Base-by-base conservation (phyloP, 2,888 invertebrate species). In the Ferrisia virgata region DNA sequence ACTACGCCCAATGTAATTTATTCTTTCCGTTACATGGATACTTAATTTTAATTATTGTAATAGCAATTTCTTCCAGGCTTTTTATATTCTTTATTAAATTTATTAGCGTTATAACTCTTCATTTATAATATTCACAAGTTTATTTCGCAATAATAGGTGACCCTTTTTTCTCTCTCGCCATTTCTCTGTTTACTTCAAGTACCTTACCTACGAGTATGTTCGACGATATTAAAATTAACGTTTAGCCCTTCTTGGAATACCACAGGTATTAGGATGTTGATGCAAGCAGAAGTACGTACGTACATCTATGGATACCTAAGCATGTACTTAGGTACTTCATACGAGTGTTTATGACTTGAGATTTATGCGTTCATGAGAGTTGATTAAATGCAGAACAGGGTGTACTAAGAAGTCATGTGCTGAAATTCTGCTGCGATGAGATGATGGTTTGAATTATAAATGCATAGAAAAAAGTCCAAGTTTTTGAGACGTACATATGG, bases 1-100 rank as follows among this genome's bases (percentile, higher is more conserved):
- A 72, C 72, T 72, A 72, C 72, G 72, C 72, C 72, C 72, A 72
- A 11, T 72, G 33, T 72, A 33, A 72, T 72, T 72, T 72, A 72
- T 72, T 33, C 72, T 72, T 33, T 36, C n/a, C 72, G 72, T 72
- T 72, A 72, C 72, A 72, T 72, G 33, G 72, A 72, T 72, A 72
- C 72, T 72, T 72, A 72, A 72, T 72, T 72, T 72, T 72, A 72
- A 72, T 72, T 72, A 72, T 72, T 72, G 33, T 72, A 72, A 72
- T 72, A 72, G 72, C 72, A 72, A 72, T 72, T 72, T 72, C 31
- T 72, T 72, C 31, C 18, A 15, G 72, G 33, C 33, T 72, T 33
- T 72, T 72, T 36, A 22, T 33, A 28, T 72, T 72, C 33, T 72
- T 72, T 72, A 72, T 72, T 72, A 33, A 72, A 72, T 72, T 72